Conservation (phyloP, 2,797 vertebrate genomes). For the Spea hammondii region DNA sequence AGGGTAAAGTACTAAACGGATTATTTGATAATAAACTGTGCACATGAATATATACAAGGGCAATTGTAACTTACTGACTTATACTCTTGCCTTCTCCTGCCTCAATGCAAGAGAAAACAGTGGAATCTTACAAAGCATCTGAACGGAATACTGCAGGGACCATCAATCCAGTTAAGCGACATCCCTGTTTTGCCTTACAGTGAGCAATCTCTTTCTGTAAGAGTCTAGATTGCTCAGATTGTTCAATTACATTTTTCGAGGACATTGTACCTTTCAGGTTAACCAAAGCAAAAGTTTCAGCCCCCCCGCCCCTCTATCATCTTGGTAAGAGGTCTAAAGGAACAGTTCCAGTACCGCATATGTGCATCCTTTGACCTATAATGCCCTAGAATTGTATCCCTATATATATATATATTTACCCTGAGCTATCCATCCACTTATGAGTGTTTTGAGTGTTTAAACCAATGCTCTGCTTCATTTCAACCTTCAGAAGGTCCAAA, state of each 20-base stretch:
- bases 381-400: conserved; percentile 6
- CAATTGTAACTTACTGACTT: conserved; percentile 1
- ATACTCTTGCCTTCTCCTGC: neutral
- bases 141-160: neutral
- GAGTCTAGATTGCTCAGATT: neutral
- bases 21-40: neutral
- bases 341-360: conserved; percentile 13
- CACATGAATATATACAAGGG: conserved; percentile 10
- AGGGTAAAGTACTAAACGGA: neutral
- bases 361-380: neutral
- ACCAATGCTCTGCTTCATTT: neutral
- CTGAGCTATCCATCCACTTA: conserved; percentile 30
- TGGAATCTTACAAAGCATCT: conserved; percentile 24
- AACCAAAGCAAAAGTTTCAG: neutral
- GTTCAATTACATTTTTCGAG: neutral
- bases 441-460: neutral
- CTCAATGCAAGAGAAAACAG: conserved; percentile 8
- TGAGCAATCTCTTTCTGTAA: neutral
- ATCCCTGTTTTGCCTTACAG: neutral
- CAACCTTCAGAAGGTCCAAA: conserved; percentile 12
- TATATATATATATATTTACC: conserved; percentile 3
- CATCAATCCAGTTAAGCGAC: neutral
- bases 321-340: neutral
- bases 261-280: conserved; percentile 15
- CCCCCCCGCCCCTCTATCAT: too few relatives aligned